Base-by-base conservation (phyloP, 2,888 invertebrate genomes). In the Bimastos eiseni region DNA sequence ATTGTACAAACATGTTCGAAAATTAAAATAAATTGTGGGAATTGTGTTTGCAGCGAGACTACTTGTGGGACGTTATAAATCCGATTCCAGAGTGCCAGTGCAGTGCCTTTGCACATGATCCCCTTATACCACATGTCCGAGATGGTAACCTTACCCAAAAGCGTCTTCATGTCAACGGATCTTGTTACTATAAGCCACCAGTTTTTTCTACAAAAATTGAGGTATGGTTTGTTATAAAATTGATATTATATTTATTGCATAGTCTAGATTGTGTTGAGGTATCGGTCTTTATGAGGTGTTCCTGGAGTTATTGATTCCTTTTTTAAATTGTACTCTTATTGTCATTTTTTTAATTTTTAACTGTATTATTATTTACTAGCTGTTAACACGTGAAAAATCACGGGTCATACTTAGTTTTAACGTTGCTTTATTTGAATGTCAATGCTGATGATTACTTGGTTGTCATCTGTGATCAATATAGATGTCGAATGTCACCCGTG, bases 1-100 rank as follows among this genome's bases (percentile, higher is more conserved):
- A 49, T 49, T 49, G 49, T 49, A 49, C 21, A 49, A 24, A 21
- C 49, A 21, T 49, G 49, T 24, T 49, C 24, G 49, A 49, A 49
- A 49, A 49, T 19, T 21, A 17, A 49, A 49, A 1, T 49, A 21
- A 49, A 1, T 49, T 49, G 44, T 44, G 13, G 44, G 44, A 11
- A 44, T 30, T 55, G 55, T 55, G 70, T 70, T 86, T 86, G 34
- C 36, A 86, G 86, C 86, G 86, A 86, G 86, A 86, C n/a, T 86
- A 86, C 24, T 86, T 86, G 37, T 86, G 36, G 86, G 86, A 86
- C 19, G 34, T 86, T 36, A 11, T 86, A 37, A 86, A 36, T 34
- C 86, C 86, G 37, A 17, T 86, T 86, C 86, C 34, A 86, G 13
- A 86, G 37, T 86, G 86, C 37, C 37, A 34, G 34, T 86, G 86